Conservation (phyloP, 2,113 vertebrate genomes). For the Sturnira hondurensis region DNA sequence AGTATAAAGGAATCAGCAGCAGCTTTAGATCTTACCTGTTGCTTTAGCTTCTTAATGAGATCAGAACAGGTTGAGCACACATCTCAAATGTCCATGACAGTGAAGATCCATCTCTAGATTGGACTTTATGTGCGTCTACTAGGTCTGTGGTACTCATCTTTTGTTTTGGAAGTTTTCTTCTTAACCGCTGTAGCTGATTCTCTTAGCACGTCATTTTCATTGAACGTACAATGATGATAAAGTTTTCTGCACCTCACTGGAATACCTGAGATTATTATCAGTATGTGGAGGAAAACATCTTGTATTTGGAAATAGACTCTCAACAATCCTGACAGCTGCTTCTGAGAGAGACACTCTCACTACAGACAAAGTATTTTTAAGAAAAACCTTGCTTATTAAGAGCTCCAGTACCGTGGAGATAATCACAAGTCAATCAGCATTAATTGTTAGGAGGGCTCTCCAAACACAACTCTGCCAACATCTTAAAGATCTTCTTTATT, state of each 20-base stretch:
- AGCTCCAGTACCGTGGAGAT: neutral
- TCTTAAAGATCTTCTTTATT: neutral
- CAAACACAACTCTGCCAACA: neutral
- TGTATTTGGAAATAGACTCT: neutral
- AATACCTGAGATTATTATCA: neutral
- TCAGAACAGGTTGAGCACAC: neutral
- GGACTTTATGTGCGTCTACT: neutral
- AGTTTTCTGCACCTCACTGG: neutral
- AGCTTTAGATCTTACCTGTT: neutral
- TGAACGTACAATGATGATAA: neutral
- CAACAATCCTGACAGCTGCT: neutral
- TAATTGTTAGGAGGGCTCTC: neutral
- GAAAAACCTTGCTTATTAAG: neutral
- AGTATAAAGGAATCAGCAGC: neutral
- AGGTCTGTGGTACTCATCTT: neutral
- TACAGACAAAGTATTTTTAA: neutral
- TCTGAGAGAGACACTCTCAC: neutral
- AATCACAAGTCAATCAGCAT: neutral
- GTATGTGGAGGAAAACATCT: neutral
- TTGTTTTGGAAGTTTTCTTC: neutral
- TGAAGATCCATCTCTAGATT: neutral
- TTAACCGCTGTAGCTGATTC: neutral
- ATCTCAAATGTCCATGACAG: neutral
- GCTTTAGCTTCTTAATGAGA: neutral
- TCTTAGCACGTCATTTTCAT: neutral